phyloP scores from a whole-genome alignment of 2,888 invertebrate genomes.

The Trimorus sp. region DNA sequence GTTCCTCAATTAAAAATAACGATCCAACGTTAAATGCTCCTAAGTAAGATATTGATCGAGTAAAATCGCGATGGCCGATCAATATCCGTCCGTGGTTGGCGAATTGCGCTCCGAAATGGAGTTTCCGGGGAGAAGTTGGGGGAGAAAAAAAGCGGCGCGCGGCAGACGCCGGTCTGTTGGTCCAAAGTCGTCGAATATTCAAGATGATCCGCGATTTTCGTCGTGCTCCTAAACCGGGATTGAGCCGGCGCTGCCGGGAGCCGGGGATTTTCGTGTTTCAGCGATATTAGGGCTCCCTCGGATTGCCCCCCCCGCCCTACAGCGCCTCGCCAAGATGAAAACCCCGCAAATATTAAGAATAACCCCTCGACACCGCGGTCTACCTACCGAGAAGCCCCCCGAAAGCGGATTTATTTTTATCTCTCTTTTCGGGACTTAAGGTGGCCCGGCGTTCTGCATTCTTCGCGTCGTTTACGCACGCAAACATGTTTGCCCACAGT shows the following conservation, averaged over 20 bases:
- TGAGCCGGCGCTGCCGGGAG: conserved; percentile 58
- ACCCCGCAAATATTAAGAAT: conserved; percentile 67
- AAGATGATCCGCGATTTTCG: conserved; percentile 74
- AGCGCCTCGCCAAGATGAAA: conserved; percentile 60
- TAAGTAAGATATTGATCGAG: too few relatives aligned
- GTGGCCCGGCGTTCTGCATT: conserved; percentile 39
- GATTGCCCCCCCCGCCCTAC: conserved; percentile 41
- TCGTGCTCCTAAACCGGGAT: conserved; percentile 75
- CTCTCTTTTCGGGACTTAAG: conserved; percentile 49
- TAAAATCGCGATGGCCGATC: too few relatives aligned
- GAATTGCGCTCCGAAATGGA: too few relatives aligned
- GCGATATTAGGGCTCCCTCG: conserved; percentile 62
- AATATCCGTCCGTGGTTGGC: too few relatives aligned
- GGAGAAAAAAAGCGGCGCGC: too few relatives aligned
- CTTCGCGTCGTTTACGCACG: conserved; percentile 18
- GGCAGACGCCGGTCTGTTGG: conserved; percentile 12
- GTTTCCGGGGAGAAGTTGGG: too few relatives aligned
- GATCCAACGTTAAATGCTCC: too few relatives aligned
- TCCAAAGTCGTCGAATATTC: conserved; percentile 65
- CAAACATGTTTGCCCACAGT: conserved; percentile 31
- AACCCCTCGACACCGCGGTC: conserved; percentile 67
- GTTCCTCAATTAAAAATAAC: too few relatives aligned
- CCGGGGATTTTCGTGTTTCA: conserved; percentile 67
- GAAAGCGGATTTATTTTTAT: conserved; percentile 67
- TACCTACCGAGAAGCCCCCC: conserved; percentile 61